phyloP scores from a whole-genome alignment of 2,113 vertebrate species.

The Conger conger region DNA sequence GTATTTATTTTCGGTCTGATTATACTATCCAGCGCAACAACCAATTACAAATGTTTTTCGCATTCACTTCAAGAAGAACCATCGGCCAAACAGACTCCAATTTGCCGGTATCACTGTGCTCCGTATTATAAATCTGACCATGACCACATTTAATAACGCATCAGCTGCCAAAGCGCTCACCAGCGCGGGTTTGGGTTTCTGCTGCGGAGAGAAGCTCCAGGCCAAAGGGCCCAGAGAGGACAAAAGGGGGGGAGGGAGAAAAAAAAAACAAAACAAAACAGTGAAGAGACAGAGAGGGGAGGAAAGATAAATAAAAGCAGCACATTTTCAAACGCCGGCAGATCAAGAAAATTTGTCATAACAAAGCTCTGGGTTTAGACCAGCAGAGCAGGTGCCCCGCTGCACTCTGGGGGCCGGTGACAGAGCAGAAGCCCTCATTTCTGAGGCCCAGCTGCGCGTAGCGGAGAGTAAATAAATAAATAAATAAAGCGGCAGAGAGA shows the following conservation, averaged over 20 bases:
- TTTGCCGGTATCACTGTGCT: too few species aligned
- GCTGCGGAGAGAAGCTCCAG: constrained; percentile 74
- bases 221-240: constrained; percentile 79
- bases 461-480: too few species aligned
- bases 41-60: background rate
- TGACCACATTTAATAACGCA: background rate
- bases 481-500: too few species aligned
- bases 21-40: background rate
- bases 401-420: constrained; percentile 74
- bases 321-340: constrained; percentile 78
- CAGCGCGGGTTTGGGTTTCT: constrained; percentile 64
- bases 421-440: constrained; percentile 77
- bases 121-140: too few species aligned
- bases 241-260: constrained; percentile 55
- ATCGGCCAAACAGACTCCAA: background rate
- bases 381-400: constrained; percentile 77
- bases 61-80: background rate
- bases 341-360: constrained; percentile 88
- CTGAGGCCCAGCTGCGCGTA: constrained; percentile 83
- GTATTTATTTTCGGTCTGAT: too few species aligned
- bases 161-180: constrained; percentile 55
- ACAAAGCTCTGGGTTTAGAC: constrained; percentile 83
- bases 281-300: constrained; percentile 9
- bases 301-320: constrained; percentile 74
- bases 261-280: constrained; percentile 58